Conservation (phyloP, 2,113 vertebrate genomes). For the Perognathus longimembris region DNA sequence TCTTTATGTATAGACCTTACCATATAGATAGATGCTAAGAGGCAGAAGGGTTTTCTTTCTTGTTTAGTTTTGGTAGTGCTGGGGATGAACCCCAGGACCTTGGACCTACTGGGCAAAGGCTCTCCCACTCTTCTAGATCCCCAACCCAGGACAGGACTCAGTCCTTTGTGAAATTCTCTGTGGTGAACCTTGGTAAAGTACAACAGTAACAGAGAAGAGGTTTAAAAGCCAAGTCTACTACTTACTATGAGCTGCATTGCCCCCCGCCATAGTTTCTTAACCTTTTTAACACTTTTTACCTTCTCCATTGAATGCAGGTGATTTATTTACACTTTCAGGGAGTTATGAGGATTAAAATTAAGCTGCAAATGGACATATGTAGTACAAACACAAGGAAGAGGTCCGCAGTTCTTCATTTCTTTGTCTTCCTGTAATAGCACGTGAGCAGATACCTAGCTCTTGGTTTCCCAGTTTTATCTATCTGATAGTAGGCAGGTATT, state of each 20-base stretch:
- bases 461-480: neutral
- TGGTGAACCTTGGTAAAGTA: neutral
- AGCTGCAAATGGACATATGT: neutral
- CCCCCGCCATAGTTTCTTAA: neutral
- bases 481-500: constrained; percentile 23
- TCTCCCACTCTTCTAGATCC: neutral
- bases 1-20: neutral
- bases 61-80: neutral
- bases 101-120: neutral
- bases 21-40: neutral
- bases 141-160: neutral
- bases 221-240: neutral
- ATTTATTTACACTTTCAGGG: neutral
- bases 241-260: neutral
- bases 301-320: neutral
- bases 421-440: neutral
- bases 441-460: neutral
- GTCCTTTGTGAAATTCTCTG: neutral
- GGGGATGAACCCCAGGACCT: neutral
- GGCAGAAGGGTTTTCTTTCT: neutral
- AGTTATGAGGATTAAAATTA: neutral
- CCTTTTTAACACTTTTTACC: neutral
- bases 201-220: neutral
- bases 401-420: neutral
- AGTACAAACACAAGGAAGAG: neutral